phyloP scores from a whole-genome alignment of 2,888 invertebrate genomes.

The Xestia c-nigrum region DNA sequence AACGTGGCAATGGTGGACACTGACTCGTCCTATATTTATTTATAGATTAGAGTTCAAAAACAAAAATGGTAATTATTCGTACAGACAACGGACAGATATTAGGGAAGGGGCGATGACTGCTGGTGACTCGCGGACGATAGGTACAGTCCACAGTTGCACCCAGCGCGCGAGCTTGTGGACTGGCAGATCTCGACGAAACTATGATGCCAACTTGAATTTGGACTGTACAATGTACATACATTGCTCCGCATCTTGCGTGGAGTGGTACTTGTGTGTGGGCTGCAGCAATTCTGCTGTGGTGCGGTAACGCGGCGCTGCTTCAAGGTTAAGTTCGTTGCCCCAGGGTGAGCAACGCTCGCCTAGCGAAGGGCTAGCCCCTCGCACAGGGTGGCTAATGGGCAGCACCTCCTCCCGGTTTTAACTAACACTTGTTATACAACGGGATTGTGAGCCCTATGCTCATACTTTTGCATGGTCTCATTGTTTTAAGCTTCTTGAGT shows the following conservation, averaged over 20 bases:
- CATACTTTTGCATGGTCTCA: no score
- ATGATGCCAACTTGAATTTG: background rate
- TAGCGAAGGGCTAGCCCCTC: background rate
- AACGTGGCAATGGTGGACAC: background rate
- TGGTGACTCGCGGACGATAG: background rate
- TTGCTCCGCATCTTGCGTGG: background rate
- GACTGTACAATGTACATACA: no score
- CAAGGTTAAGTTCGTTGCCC: slow-evolving; percentile 74
- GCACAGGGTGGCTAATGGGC: background rate
- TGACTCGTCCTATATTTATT: background rate
- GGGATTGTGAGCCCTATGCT: background rate
- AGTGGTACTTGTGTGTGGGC: slow-evolving; percentile 17
- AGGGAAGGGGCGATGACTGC: background rate
- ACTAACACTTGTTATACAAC: background rate
- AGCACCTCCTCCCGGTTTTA: background rate
- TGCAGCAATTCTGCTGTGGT: no score
- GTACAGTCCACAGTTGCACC: background rate
- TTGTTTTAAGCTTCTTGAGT: background rate
- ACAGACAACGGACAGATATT: background rate
- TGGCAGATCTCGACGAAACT: no score
- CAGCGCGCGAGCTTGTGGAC: background rate
- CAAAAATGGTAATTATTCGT: background rate
- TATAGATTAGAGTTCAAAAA: background rate
- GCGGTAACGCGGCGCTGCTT: slow-evolving; percentile 33
- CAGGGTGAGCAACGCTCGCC: slow-evolving; percentile 9